A percentile compares a stretch with the other conserved stretches of the same genome.
phyloP scores from a whole-genome alignment of 92 coral and sea anemone genomes.

The Porites evermanni region DNA sequence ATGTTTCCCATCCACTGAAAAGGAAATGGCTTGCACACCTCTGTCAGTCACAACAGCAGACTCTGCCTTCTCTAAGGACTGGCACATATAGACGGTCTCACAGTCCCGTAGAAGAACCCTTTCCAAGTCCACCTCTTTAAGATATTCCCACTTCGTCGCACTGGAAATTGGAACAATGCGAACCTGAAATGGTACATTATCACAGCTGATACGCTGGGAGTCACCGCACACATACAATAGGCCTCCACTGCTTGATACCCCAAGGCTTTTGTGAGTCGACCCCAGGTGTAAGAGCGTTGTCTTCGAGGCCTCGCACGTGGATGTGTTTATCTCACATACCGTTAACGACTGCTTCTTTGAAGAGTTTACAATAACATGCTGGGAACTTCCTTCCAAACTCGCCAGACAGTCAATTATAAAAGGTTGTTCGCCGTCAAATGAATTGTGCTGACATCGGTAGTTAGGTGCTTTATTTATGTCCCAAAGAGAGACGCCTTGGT shows the following conservation, averaged over 20 bases:
- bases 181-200: conserved; percentile 32
- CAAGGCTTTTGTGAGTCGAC: conserved; percentile 46
- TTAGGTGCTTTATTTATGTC: not conserved
- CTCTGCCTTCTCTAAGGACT: conserved; percentile 12
- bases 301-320: not conserved
- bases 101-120: conserved; percentile 37
- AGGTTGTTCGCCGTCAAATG: conserved; percentile 24
- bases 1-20: conserved; percentile 51
- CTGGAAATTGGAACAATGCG: conserved; percentile 51
- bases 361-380: conserved; percentile 30
- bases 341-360: conserved; percentile 45
- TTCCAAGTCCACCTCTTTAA: conserved; percentile 46
- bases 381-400: conserved; percentile 31
- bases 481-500: conserved; percentile 61
- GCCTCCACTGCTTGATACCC: conserved; percentile 46
- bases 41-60: conserved; percentile 11
- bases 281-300: conserved; percentile 10
- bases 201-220: conserved; percentile 7
- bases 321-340: conserved; percentile 7
- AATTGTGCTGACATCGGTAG: conserved; percentile 11
- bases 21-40: conserved; percentile 44
- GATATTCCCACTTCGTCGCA: conserved; percentile 31
- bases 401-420: conserved; percentile 45
- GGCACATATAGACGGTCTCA: conserved; percentile 53
- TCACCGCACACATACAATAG: conserved; percentile 53